Evolutionary conservation across 1,140 invertebrate genomes (phyloP), one percentile per base, ranked within the genome.

Genomic region (Bradynema listronoti): DNA sequence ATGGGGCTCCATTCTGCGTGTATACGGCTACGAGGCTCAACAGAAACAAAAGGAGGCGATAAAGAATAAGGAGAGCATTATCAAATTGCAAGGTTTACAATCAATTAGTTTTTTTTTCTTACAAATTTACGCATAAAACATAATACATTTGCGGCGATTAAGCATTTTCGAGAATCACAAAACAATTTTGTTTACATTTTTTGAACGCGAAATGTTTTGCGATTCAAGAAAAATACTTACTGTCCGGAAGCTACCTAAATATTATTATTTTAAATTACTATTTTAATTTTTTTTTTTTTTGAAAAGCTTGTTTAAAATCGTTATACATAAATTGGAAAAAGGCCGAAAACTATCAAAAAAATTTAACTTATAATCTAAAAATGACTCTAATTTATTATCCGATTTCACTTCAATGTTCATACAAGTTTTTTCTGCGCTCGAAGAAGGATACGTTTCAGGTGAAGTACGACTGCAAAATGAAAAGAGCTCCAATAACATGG

Each of bases 1-100:
- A n/a, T 95, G 91, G 90, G 91, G 91, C 36, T 91, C 90, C 0
- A 82, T 97, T 27, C 79, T 97, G 5, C 83, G 90, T 7, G 82
- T 97, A 22, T 97, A 97, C 79, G 91, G 91, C 41, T 91, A 89
- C 66, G 84, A 87, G 27, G 91, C 90, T 4, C 87, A 91, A 4
- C 92, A 91, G 78, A 88, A 86, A 58, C 87, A 91, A 64, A 90
- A 90, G 78, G 90, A 93, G 19, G 61, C 57, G 9, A 42, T 63
- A 25, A 67, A 68, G 73, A 91, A 91, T 79, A 95, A 94, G 72
- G 81, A 80, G 58, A 54, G 49, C 24, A 33, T 58, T 6, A 50
- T 63, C 25, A 47, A 33, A 51, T 24, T 72, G 11, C 47, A 61
- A 29, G 52, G 39, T n/a, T 55, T 22, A 33, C 92, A 22, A 32